phyloP scores from a whole-genome alignment of 2,797 vertebrate genomes.

The Labroides dimidiatus region DNA sequence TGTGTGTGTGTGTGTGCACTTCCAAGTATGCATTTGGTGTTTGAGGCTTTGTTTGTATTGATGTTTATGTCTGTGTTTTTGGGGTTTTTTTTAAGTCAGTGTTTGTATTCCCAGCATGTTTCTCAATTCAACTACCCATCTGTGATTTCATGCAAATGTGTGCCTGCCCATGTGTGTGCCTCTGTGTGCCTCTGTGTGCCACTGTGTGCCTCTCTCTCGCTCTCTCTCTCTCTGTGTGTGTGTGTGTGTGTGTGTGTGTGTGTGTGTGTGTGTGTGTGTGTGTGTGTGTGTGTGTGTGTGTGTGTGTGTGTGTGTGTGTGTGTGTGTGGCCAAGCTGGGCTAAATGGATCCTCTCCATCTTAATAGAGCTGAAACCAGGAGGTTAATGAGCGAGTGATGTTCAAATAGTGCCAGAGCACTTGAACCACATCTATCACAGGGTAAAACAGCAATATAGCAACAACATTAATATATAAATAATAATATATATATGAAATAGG shows the following conservation, averaged over 20 bases:
- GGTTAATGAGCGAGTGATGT: constrained; percentile 46
- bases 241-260: background rate
- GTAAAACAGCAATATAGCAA: constrained; percentile 26
- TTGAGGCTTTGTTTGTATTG: background rate
- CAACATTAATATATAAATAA: background rate
- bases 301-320: constrained; percentile 3
- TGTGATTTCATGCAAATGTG: background rate
- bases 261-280: constrained; percentile 1
- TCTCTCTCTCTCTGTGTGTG: no score
- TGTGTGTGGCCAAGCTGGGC: constrained; percentile 2
- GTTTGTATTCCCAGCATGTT: constrained; percentile 1
- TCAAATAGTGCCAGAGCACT: constrained; percentile 19
- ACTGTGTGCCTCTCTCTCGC: no score
- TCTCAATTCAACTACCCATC: background rate
- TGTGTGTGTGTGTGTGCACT: background rate
- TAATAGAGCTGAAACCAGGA: constrained; percentile 34
- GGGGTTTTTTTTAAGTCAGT: background rate
- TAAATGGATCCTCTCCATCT: constrained; percentile 57
- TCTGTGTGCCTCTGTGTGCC: background rate
- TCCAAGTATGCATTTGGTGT: background rate
- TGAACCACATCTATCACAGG: constrained; percentile 37
- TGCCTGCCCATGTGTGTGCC: background rate
- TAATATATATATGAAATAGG: background rate
- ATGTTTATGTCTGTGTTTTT: background rate
- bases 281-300: no score